A percentile compares a stretch with the other conserved stretches of the same genome.
phyloP scores from a whole-genome alignment of 2,797 vertebrate genomes.

The Sebastes itinus region DNA sequence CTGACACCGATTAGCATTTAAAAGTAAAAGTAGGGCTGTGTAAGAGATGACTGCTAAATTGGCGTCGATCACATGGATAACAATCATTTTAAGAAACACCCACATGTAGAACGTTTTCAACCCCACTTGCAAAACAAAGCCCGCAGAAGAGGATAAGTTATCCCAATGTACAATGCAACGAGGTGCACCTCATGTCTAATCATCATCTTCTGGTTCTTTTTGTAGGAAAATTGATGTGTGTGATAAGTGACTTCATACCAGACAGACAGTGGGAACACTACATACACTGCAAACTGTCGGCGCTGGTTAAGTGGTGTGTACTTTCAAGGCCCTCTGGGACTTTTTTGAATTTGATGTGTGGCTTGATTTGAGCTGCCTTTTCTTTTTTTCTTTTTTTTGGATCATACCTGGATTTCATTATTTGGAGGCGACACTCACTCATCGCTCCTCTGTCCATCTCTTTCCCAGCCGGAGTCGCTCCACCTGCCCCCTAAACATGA shows the following conservation, averaged over 20 bases:
- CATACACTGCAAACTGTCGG: slow-evolving; percentile 14
- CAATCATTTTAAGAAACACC: slow-evolving; percentile 2
- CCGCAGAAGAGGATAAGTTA: slow-evolving; percentile 27
- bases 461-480: slow-evolving; percentile 29
- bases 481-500: slow-evolving; percentile 59
- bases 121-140: neutral
- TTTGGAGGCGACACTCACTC: slow-evolving; percentile 17
- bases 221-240: slow-evolving; percentile 14
- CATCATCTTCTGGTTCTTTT: slow-evolving; percentile 18
- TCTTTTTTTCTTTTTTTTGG: neutral
- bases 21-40: neutral
- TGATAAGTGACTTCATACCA: slow-evolving; percentile 20
- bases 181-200: slow-evolving; percentile 5
- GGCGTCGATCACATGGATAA: neutral
- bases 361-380: slow-evolving; percentile 24
- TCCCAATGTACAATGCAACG: neutral
- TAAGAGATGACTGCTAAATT: neutral
- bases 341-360: slow-evolving; percentile 32
- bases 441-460: slow-evolving; percentile 1
- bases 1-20: slow-evolving; percentile 16
- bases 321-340: slow-evolving; percentile 6
- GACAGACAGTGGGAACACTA: slow-evolving; percentile 11
- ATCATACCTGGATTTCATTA: slow-evolving; percentile 12
- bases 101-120: slow-evolving; percentile 2
- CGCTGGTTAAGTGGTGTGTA: slow-evolving; percentile 6